A percentile compares a stretch with the other conserved stretches of the same genome.
These are phyloP conservation scores for Nyctibius bracteatus DNA, from an alignment of 2,113 vertebrate species.

Conservation along the genomic window DNA sequence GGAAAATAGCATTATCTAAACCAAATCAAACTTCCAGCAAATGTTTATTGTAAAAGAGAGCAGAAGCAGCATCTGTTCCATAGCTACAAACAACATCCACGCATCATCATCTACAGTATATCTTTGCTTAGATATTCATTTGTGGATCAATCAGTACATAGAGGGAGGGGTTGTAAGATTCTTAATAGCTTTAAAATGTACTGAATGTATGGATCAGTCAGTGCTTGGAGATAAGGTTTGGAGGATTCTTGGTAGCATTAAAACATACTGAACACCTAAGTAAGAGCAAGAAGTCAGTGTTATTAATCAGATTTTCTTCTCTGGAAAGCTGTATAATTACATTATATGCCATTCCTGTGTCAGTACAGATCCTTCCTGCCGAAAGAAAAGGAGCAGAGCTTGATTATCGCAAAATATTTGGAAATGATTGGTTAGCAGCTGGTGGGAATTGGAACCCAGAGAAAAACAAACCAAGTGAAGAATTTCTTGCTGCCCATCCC, in stretches of 20 bases:
- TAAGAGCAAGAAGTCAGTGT: neutral
- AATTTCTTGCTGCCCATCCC: conserved; percentile 84
- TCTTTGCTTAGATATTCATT: neutral
- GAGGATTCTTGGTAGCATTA: neutral
- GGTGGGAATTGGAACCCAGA: conserved; percentile 77
- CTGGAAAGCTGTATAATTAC: neutral
- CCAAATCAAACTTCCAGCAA: neutral
- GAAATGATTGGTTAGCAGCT: conserved; percentile 83
- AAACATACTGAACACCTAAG: neutral
- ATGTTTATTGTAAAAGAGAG: neutral
- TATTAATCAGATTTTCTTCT: neutral
- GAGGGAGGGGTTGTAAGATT: neutral
- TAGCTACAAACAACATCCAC: neutral
- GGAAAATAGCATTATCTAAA: neutral
- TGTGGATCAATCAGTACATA: neutral
- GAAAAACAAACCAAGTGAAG: conserved; percentile 66
- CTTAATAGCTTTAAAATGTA: neutral
- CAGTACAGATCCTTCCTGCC: conserved; percentile 74
- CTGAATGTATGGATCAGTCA: neutral
- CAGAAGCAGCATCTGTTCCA: neutral
- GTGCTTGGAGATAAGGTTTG: neutral
- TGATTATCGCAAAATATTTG: conserved; percentile 91
- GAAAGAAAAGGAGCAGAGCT: conserved; percentile 90
- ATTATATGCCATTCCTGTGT: neutral
- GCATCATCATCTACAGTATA: neutral